phyloP scores from a whole-genome alignment of 2,888 invertebrate species.

The Dione vanillae region DNA sequence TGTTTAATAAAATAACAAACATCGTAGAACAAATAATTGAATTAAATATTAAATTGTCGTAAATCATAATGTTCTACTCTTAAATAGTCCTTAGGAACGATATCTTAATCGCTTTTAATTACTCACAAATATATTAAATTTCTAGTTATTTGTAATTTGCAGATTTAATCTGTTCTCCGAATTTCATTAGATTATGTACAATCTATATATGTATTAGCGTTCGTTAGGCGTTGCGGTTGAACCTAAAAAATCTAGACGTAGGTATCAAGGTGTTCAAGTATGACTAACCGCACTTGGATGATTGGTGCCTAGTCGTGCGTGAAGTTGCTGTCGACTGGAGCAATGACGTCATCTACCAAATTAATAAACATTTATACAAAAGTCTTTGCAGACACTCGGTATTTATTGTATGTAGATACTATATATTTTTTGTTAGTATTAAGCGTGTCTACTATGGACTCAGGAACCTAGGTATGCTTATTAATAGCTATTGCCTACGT shows the following conservation, averaged over 20 bases:
- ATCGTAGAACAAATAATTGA: neutral
- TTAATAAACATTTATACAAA: conserved; percentile 17
- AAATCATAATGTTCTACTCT: neutral
- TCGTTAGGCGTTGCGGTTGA: conserved; percentile 6
- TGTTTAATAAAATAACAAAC: neutral
- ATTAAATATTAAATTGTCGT: neutral
- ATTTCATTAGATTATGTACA: neutral
- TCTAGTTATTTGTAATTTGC: neutral
- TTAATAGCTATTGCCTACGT: neutral
- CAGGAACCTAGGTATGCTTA: neutral
- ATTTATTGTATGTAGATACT: neutral
- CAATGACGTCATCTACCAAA: conserved; percentile 37
- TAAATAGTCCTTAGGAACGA: neutral
- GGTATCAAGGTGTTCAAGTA: conserved; percentile 44
- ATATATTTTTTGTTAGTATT: too few relatives aligned
- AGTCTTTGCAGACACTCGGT: neutral
- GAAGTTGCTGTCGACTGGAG: conserved; percentile 30
- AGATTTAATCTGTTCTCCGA: neutral
- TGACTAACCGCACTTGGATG: conserved; percentile 44
- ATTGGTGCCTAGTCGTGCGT: conserved; percentile 42
- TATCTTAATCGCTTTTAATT: neutral
- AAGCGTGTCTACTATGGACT: too few relatives aligned
- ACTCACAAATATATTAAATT: neutral
- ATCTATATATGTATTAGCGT: neutral
- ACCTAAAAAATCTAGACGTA: conserved; percentile 34